Evolutionary conservation across 2,888 invertebrate genomes (phyloP).

Genomic region (Lottia gigantea): DNA sequence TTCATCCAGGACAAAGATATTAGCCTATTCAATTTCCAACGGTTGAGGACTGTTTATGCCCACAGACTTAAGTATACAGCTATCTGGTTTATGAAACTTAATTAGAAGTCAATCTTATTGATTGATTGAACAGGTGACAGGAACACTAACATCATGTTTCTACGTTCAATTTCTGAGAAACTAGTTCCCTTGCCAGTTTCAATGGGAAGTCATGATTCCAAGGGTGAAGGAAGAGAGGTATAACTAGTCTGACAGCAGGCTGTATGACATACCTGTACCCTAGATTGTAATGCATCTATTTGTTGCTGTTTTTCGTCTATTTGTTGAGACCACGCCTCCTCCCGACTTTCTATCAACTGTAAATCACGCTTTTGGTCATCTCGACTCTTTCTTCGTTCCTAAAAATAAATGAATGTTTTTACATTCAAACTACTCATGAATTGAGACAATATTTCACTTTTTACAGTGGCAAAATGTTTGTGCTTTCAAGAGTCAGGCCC

Average conservation of each 20-base stretch:
- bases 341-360: conserved; percentile 50
- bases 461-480: too few species aligned
- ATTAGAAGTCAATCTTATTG: too few species aligned
- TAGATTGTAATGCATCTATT: conserved; percentile 39
- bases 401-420: not conserved
- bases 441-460: too few species aligned
- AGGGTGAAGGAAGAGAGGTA: not conserved
- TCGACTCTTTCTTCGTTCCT: conserved; percentile 57
- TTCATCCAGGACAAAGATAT: too few species aligned
- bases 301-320: conserved; percentile 50
- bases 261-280: conserved; percentile 33
- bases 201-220: not conserved
- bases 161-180: not conserved
- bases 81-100: too few species aligned
- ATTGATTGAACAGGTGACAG: too few species aligned
- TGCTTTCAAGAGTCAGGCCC: too few species aligned
- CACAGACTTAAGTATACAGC: too few species aligned
- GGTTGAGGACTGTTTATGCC: too few species aligned
- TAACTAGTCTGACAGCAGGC: not conserved
- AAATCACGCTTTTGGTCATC: conserved; percentile 56
- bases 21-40: too few species aligned
- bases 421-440: too few species aligned
- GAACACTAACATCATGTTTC: too few species aligned
- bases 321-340: conserved; percentile 51
- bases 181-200: not conserved